Evolutionary conservation across 92 coral and sea anemone genomes (phyloP).

Genomic region (Diadumene lineata): DNA sequence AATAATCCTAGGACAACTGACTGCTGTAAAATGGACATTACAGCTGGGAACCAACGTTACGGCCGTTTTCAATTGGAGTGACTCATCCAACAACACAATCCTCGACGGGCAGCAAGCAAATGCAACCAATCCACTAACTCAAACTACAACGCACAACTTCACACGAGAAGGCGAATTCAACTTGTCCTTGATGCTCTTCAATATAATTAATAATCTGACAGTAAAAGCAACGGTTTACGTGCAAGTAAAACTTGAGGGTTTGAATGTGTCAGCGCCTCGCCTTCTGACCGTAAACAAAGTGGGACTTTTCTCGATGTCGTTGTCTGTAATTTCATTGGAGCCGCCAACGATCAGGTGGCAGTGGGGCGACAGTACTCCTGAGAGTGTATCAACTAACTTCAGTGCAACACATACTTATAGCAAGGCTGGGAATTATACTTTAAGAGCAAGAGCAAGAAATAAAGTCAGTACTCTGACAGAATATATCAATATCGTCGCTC

Average conservation of each 20-base stretch:
- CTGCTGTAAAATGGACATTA: conserved; percentile 30
- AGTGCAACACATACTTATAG: conserved; percentile 23
- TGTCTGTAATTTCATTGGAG: conserved; percentile 31
- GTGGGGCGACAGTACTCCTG: conserved; percentile 41
- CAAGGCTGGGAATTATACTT: conserved; percentile 36
- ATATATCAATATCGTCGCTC: conserved; percentile 28
- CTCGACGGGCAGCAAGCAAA: conserved; percentile 44
- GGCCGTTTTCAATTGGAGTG: conserved; percentile 58
- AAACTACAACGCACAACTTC: conserved; percentile 34
- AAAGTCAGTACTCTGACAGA: conserved; percentile 29
- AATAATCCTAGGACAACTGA: neutral
- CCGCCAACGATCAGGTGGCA: conserved; percentile 34
- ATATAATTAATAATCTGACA: conserved; percentile 35
- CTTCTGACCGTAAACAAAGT: conserved; percentile 18
- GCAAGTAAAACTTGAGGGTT: conserved; percentile 46
- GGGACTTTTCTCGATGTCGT: conserved; percentile 25
- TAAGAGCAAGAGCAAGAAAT: conserved; percentile 32
- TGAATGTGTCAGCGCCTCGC: conserved; percentile 33
- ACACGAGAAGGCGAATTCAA: conserved; percentile 49
- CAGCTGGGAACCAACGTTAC: conserved; percentile 57
- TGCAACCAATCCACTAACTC: conserved; percentile 36
- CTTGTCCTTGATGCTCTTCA: neutral
- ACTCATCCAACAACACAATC: conserved; percentile 34
- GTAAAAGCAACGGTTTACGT: conserved; percentile 15
- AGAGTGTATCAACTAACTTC: conserved; percentile 21